Conservation (phyloP, 1,140 invertebrate species). For the Hypothenemus hampei region DNA sequence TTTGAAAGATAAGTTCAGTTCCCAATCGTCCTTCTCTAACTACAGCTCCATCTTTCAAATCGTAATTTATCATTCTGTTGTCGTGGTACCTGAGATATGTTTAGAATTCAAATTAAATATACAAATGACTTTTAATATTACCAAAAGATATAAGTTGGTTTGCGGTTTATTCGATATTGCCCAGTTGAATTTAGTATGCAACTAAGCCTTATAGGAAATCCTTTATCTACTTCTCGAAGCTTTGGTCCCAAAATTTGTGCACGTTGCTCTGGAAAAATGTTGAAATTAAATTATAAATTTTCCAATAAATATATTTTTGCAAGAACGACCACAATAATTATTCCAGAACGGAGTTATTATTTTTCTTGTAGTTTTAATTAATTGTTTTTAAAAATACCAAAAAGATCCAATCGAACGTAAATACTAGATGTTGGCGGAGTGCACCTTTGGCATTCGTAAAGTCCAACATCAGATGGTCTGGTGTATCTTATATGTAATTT, state of each 20-base stretch:
- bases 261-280: conserved; percentile 12
- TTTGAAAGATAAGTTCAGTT: conserved; percentile 55
- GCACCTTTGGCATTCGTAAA: conserved; percentile 72
- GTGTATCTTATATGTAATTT: conserved; percentile 62
- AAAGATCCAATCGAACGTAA: conserved; percentile 63
- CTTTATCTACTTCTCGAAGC: conserved; percentile 51
- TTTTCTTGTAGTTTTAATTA: too few species aligned
- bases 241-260: conserved; percentile 16
- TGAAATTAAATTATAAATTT: background rate
- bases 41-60: conserved; percentile 65
- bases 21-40: conserved; percentile 46
- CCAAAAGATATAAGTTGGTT: conserved; percentile 25
- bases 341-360: too few species aligned
- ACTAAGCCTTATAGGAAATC: conserved; percentile 64
- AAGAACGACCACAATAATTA: too few species aligned
- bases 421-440: conserved; percentile 68
- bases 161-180: conserved; percentile 1
- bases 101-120: background rate
- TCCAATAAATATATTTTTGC: too few species aligned
- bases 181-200: conserved; percentile 63
- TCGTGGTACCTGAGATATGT: conserved; percentile 69
- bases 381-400: conserved; percentile 50
- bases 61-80: conserved; percentile 68
- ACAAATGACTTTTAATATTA: conserved; percentile 1
- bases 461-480: conserved; percentile 59